Evolutionary conservation across 2,113 vertebrate genomes (phyloP).

Genomic region (Spea bombifrons): DNA sequence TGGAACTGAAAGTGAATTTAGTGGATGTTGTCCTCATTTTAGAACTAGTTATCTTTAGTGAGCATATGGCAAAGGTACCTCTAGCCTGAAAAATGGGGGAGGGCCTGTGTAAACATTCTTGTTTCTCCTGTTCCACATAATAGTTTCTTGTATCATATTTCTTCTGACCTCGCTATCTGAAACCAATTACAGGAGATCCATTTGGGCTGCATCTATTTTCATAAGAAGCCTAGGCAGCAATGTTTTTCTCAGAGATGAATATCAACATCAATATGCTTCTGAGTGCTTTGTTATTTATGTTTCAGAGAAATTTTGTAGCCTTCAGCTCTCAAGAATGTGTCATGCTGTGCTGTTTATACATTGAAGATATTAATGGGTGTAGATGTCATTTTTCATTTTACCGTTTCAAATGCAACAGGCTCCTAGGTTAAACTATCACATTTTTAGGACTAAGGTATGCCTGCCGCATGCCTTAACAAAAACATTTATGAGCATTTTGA

Average conservation of each 20-base stretch:
- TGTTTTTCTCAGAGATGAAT: constrained; percentile 94
- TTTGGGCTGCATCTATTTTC: constrained; percentile 98
- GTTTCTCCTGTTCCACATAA: constrained; percentile 89
- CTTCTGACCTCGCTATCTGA: constrained; percentile 97
- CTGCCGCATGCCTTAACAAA: constrained; percentile 66
- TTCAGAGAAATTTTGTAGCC: constrained; percentile 80
- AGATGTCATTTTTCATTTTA: constrained; percentile 92
- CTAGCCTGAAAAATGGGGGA: constrained; percentile 80
- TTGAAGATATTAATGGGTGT: constrained; percentile 92
- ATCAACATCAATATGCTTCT: constrained; percentile 99
- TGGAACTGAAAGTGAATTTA: constrained; percentile 24
- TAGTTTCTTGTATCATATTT: constrained; percentile 91
- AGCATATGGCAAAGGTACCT: constrained; percentile 58
- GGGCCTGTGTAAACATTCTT: constrained; percentile 97
- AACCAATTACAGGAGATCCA: constrained; percentile 98
- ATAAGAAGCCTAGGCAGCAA: constrained; percentile 87
- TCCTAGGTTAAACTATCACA: constrained; percentile 83
- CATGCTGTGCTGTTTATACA: constrained; percentile 97
- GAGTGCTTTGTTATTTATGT: constrained; percentile 99
- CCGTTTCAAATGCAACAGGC: constrained; percentile 89
- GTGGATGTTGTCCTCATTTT: constrained; percentile 48
- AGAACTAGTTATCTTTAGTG: constrained; percentile 69
- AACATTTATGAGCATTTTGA: constrained; percentile 57
- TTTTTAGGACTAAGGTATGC: constrained; percentile 68
- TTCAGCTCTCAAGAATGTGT: constrained; percentile 96